phyloP scores from a whole-genome alignment of 2,113 vertebrate genomes.

The Zosterops japonicus region DNA sequence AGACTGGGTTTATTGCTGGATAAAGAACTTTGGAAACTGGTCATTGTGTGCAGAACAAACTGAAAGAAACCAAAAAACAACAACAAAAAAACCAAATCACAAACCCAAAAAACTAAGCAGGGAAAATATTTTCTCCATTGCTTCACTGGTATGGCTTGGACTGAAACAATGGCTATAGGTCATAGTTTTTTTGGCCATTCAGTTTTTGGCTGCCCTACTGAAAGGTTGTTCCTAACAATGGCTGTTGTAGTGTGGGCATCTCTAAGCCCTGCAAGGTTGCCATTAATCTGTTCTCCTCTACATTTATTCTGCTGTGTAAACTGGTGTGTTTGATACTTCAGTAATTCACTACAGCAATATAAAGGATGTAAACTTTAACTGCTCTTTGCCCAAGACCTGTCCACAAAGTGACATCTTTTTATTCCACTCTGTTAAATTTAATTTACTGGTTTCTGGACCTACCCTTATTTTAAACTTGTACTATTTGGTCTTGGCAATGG shows the following conservation, averaged over 20 bases:
- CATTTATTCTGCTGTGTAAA: background rate
- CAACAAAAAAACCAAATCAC: background rate
- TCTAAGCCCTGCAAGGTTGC: background rate
- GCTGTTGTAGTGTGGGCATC: background rate
- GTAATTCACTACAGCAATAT: background rate
- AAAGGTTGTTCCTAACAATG: background rate
- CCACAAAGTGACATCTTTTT: background rate
- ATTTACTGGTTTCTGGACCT: background rate
- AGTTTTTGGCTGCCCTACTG: background rate
- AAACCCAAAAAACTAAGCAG: background rate
- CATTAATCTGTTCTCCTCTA: background rate
- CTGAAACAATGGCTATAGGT: background rate
- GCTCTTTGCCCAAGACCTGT: background rate
- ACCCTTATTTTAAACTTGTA: background rate
- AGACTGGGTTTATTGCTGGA: background rate
- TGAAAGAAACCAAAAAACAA: background rate
- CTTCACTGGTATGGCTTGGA: background rate
- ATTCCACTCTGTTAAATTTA: background rate
- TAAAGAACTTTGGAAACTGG: background rate
- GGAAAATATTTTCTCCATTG: background rate
- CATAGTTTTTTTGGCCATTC: background rate
- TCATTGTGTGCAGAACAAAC: background rate
- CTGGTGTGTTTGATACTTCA: background rate
- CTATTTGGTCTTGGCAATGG: background rate
- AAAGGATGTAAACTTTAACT: background rate